Percentiles rank a stretch among this genome's conserved stretches.
Conservation (phyloP, 1,140 invertebrate genomes). For the Zelostemma sp. region DNA sequence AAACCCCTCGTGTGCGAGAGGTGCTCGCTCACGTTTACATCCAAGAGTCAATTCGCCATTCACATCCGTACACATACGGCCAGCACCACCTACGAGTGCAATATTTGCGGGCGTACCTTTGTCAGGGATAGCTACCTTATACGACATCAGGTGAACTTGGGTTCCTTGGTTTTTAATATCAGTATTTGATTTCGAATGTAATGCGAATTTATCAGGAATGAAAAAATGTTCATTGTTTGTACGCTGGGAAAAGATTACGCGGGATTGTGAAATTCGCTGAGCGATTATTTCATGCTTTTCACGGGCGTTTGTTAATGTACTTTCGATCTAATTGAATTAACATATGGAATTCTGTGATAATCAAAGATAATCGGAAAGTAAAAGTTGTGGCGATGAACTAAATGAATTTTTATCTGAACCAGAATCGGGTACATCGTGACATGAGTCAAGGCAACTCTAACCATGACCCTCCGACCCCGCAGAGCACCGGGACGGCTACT, state of each 20-base stretch:
- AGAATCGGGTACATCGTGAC: slow-evolving; percentile 77
- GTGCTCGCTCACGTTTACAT: slow-evolving; percentile 80
- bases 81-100: slow-evolving; percentile 78
- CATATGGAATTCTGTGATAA: not conserved
- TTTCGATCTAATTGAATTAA: too few species aligned
- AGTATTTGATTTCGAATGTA: too few species aligned
- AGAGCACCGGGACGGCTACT: slow-evolving; percentile 62
- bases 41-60: slow-evolving; percentile 78
- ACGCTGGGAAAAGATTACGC: too few species aligned
- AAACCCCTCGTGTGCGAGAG: slow-evolving; percentile 79
- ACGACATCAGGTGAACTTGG: slow-evolving; percentile 71
- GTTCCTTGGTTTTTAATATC: not conserved
- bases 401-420: not conserved
- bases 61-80: slow-evolving; percentile 82
- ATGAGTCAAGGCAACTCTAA: slow-evolving; percentile 63
- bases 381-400: too few species aligned
- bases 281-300: too few species aligned
- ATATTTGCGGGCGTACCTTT: slow-evolving; percentile 79
- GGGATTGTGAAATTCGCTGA: too few species aligned
- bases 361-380: not conserved
- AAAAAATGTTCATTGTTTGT: too few species aligned
- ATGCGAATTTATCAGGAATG: too few species aligned
- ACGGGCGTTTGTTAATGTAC: too few species aligned
- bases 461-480: slow-evolving; percentile 67
- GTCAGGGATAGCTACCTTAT: slow-evolving; percentile 83